Base-by-base conservation (phyloP, 2,113 vertebrate genomes). In the Apodemus speciosus region DNA sequence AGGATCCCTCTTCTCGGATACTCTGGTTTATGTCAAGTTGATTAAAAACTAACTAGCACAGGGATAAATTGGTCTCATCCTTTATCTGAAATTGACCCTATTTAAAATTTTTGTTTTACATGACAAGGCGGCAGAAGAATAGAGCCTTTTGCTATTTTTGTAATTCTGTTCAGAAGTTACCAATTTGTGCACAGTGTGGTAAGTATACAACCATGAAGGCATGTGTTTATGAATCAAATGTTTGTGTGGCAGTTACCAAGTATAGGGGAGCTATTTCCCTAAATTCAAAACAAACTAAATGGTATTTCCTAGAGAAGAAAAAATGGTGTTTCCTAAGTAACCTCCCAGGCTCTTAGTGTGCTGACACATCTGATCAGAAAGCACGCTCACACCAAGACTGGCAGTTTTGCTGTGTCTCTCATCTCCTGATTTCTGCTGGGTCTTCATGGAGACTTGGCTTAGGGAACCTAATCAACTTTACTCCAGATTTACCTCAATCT, bases 121-220 rank as follows among this genome's bases (percentile, higher is more conserved):
- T 96, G 83, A 75, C 86, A 96, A 99, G 99, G 88, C 99, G 99
- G 89, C 99, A 99, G 98, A 99, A 99, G 98, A 99, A 99, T 94
- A 98, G 99, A 98, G 99, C 99, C 1, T 99, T 99, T 98, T 99
- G 99, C 97, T 99, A 99, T 98, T 99, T 99, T 97, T 99, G 99
- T 95, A 98, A 97, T 92, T 98, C 98, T 15, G 98, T 99, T 95
- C 99, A 99, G 97, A 99, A 99, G 97, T 95, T 99, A 91, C 99
- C 99, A 9, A 98, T 99, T 96, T 99, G 99, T 93, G 99, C 99
- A 40, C 99, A 99, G 46, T 99, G 99, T 97, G 99, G 99, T 99
- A 97, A 99, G 99, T 98, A 86, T 90, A 81, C 95, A 89, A 77
- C 0, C 23, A 76, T 85, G 75, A 18, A 38, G n/a, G 27, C n/a